Percentiles rank a stretch among this genome's conserved stretches.
These are phyloP conservation scores for Agonopterix heracliana DNA, from an alignment of 2,888 invertebrate genomes.

Conservation along the genomic window DNA sequence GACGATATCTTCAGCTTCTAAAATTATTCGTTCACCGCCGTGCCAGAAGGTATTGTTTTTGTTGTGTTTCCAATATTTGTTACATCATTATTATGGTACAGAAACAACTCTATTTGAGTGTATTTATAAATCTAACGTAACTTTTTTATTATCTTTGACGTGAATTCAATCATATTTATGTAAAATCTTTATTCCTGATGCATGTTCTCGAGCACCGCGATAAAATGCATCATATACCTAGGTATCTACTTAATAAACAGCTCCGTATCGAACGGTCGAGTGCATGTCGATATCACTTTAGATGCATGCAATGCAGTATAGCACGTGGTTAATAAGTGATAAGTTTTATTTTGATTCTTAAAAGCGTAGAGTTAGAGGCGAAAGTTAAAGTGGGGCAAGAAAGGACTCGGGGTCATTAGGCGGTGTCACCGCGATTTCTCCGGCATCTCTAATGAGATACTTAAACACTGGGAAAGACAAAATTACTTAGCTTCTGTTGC, in stretches of 20 bases:
- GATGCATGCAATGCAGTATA: slow-evolving; percentile 17
- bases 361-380: slow-evolving; percentile 10
- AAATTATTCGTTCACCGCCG: slow-evolving; percentile 53
- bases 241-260: not conserved
- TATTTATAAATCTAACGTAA: not conserved
- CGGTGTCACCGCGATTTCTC: slow-evolving; percentile 41
- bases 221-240: not conserved
- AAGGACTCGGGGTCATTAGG: slow-evolving; percentile 34
- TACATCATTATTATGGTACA: not conserved
- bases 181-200: not conserved
- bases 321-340: slow-evolving; percentile 8
- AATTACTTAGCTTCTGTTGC: slow-evolving; percentile 27
- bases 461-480: slow-evolving; percentile 26
- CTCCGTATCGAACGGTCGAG: slow-evolving; percentile 13
- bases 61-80: slow-evolving; percentile 23
- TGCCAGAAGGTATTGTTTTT: slow-evolving; percentile 59
- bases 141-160: not conserved
- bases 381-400: slow-evolving; percentile 25
- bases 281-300: slow-evolving; percentile 16
- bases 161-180: not conserved
- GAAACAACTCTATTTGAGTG: not conserved
- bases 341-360: slow-evolving; percentile 3
- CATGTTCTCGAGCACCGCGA: not conserved
- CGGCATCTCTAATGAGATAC: slow-evolving; percentile 37
- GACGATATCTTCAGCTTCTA: slow-evolving; percentile 46